These are phyloP conservation scores for Rhinoptilus africanus DNA, from an alignment of 2,113 vertebrate species.

Conservation along the genomic window DNA sequence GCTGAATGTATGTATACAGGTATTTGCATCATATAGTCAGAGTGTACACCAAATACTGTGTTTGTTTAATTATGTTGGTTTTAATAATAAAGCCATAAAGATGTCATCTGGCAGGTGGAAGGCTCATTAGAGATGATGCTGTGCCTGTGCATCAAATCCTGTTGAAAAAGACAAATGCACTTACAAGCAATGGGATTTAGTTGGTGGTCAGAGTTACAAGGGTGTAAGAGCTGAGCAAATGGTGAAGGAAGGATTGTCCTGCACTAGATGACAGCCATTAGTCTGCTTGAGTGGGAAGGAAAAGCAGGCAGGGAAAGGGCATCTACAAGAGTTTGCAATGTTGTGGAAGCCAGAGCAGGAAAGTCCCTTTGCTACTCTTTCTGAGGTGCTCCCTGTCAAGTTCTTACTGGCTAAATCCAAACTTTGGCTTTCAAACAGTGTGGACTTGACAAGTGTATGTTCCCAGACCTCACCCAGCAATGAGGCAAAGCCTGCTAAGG, in stretches of 20 bases:
- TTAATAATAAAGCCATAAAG: neutral
- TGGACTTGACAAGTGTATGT: neutral
- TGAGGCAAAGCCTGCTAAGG: neutral
- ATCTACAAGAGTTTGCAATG: neutral
- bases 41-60: neutral
- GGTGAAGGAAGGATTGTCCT: neutral
- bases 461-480: slow-evolving; percentile 30
- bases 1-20: slow-evolving; percentile 94
- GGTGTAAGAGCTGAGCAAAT: neutral
- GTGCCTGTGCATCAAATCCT: neutral
- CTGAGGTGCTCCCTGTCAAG: neutral
- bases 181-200: neutral
- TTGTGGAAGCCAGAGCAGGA: neutral
- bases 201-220: neutral
- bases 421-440: neutral
- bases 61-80: neutral
- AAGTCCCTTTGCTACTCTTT: neutral
- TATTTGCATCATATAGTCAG: slow-evolving; percentile 59
- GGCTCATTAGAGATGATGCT: neutral
- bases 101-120: neutral
- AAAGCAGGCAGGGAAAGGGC: neutral
- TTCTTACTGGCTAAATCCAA: neutral
- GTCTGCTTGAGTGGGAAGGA: neutral
- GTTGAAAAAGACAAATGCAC: neutral
- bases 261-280: neutral